Percentiles rank a stretch among this genome's conserved stretches.
These are phyloP conservation scores for Ophion ventricosus DNA, from an alignment of 2,888 invertebrate genomes.

Conservation along the genomic window DNA sequence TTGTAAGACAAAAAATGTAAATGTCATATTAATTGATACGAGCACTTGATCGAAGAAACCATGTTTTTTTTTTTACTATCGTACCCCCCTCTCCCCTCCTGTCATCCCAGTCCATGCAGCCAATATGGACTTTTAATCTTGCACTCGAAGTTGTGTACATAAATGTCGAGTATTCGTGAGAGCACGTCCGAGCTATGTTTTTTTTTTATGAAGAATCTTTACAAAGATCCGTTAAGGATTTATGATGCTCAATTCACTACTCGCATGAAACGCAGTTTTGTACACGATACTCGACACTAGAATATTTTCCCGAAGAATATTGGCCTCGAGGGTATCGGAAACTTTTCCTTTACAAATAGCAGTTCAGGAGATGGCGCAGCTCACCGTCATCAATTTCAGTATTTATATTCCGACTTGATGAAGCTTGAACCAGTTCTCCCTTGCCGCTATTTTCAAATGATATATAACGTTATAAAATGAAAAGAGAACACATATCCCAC, in stretches of 20 bases:
- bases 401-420: constrained; percentile 42
- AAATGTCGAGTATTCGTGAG: not conserved
- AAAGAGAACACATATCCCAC: not conserved
- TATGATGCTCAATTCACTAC: constrained; percentile 19
- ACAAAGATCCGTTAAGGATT: constrained; percentile 27
- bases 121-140: not conserved
- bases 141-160: too few relatives aligned
- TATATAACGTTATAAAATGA: not conserved
- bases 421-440: not conserved
- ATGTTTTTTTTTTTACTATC: not conserved
- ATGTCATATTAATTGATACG: not conserved
- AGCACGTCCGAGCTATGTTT: not conserved
- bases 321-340: constrained; percentile 35
- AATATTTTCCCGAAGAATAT: constrained; percentile 19
- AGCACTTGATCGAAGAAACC: not conserved
- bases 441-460: not conserved
- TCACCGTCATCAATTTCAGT: constrained; percentile 37
- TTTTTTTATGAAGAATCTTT: constrained; percentile 30
- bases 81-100: not conserved
- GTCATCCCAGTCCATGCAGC: not conserved
- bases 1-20: not conserved
- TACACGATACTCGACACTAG: constrained; percentile 13
- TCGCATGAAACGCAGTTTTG: constrained; percentile 1
- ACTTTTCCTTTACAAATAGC: constrained; percentile 24
- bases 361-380: not conserved